These are phyloP conservation scores for Amblyornis subalaris DNA, from an alignment of 2,113 vertebrate genomes.

Conservation along the genomic window DNA sequence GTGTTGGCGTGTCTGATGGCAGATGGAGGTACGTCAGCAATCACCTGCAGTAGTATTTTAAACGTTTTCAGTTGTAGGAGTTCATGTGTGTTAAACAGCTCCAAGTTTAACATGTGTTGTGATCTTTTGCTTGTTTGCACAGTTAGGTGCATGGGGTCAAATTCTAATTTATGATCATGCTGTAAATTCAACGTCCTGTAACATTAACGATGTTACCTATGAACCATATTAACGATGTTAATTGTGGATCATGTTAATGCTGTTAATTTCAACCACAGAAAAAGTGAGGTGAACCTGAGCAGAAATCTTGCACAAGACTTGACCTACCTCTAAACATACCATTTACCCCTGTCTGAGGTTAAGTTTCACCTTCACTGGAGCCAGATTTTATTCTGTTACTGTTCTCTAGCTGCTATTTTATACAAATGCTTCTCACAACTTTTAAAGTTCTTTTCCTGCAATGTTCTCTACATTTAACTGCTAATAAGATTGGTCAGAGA, in stretches of 20 bases:
- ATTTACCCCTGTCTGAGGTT: rapidly evolving
- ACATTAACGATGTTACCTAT: not conserved
- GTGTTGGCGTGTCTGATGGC: not conserved
- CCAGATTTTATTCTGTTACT: not conserved
- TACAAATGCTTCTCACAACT: not conserved
- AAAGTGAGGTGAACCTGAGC: not conserved
- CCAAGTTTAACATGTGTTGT: not conserved
- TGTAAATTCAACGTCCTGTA: not conserved
- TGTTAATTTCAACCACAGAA: not conserved
- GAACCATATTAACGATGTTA: not conserved
- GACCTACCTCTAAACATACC: rapidly evolving
- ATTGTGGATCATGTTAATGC: not conserved
- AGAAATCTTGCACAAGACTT: not conserved
- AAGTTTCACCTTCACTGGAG: not conserved
- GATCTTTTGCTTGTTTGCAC: not conserved
- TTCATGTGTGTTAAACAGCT: not conserved
- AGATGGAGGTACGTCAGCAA: not conserved
- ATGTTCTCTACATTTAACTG: not conserved
- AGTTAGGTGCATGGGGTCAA: not conserved
- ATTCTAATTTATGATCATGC: not conserved
- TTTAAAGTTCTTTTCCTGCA: not conserved
- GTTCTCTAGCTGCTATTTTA: not conserved
- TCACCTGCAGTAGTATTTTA: not conserved
- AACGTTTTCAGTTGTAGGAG: not conserved
- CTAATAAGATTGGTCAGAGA: not conserved